Base-by-base conservation (phyloP, 2,888 invertebrate genomes). In the Limnephilus marmoratus region DNA sequence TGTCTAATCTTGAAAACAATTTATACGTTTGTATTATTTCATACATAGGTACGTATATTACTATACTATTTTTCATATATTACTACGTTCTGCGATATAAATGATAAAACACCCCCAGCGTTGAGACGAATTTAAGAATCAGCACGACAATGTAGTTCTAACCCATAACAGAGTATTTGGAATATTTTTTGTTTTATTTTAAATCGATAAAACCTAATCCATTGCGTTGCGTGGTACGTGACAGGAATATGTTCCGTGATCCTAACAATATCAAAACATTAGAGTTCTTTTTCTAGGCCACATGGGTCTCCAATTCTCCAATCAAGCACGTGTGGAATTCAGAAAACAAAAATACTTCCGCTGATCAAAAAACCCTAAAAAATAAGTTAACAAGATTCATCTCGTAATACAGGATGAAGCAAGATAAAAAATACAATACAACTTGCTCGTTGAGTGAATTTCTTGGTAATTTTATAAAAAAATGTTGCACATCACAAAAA, bases 321-420 rank as follows among this genome's bases (percentile, higher is more conserved):
- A 34, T 82, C 82, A 82, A 82, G 34, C 29, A 82, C 82, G 31
- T 82, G 31, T 82, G 82, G 31, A 82, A 68, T 68, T 68, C 68
- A 68, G 68, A 68, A 68, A 68, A 68, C 68, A 68, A 86, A 86
- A 86, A 86, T 45, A 86, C 37, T 86, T 86, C 86, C 2, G 86
- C 37, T 41, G 86, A 86, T 86, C 34, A 18, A 83, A 83, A 83
- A 24, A 37, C 34, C 83, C 24, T 83, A 83, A 24, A 41, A 34
- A 34, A 83, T 29, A 41, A 83, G 83, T 83, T 37, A 83, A 83
- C 34, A 83, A 37, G 83, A 37, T 83, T 37, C 83, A 34, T 86
- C 86, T 86, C 86, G 2, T 29, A n/a, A 45, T 37, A 83, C 45
- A 45, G 86, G 68, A 68, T 68, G 68, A n/a, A 68, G 24, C 68